Base-by-base conservation (phyloP, 1,140 invertebrate genomes). In the Protaetia brevitarsis region DNA sequence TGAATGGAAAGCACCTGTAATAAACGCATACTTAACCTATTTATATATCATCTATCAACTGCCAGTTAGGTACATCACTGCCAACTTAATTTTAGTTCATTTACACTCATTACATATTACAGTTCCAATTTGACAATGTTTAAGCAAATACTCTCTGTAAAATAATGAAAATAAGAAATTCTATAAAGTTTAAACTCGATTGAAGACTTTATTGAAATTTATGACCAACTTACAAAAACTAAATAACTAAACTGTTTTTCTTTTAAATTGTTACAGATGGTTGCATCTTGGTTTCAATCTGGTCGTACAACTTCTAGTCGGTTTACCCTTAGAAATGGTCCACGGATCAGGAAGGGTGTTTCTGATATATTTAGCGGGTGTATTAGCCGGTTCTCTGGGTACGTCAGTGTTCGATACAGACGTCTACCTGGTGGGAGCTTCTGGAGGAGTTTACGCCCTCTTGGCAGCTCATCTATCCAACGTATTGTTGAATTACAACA, bases 321-420 rank as follows among this genome's bases (percentile, higher is more conserved):
- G 96, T 36, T 83, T 97, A 66, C 95, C 95, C 0, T 79, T 98
- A 71, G 96, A 98, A 82, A 97, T 98, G 95, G 94, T 97, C n/a
- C 95, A 97, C 78, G 95, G 94, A 3, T 94, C 91, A 26, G 82
- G 89, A 57, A 85, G 95, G 68, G 94, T 96, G 72, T 92, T 88
- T 16, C 87, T 91, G 63, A 93, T 98, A 63, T 98, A 98, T 81
- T 88, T 95, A 82, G 92, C 95, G 3, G 95, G 96, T 45, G 95
- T 98, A 21, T 80, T 96, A 65, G 94, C 95, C 68, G 94, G 94
- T 74, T 97, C 94, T 13, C 80, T 97, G 66, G 94, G 93, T 57
- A 97, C 95, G 45, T 97, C 95, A 60, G 93, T 97, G 57, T 94
- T 97, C 79, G 95, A 97, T 81, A 91, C 92, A 45, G 89, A 96